Evolutionary conservation across 2,113 vertebrate species (phyloP), one percentile per base, ranked within the genome.

Genomic region (Mirounga angustirostris): DNA sequence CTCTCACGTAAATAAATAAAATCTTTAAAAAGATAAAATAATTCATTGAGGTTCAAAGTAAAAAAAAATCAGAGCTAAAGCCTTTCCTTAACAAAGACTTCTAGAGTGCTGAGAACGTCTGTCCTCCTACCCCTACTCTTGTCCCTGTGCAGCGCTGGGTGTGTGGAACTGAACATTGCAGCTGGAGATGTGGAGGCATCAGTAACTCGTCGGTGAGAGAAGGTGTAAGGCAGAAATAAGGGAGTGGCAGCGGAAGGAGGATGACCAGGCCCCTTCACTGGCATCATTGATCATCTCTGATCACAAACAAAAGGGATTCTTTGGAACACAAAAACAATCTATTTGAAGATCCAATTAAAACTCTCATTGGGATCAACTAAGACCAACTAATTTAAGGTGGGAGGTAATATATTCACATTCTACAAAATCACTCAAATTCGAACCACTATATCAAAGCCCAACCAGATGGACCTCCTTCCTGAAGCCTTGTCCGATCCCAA

Each of bases 131-230:
- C 13, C 13, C 0, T 10, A 56, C 82, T 3, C 19, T 33, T 14
- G 36, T 36, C 28, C 12, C 9, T 0, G 15, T 1, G 59, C 26
- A 3, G 30, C 1, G 18, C 19, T 0, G 5, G 46, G 40, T 16
- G 4, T 1, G 1, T 3, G 5, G 13, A 2, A 36, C 36, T 9
- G 9, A 33, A 30, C 0, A 52, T 0, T 2, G 2, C 0, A 19
- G 9, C n/a, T 1, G 78, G 11, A 78, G 33, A 56, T 0, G 30
- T 69, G 19, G 4, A 43, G 28, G 12, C 2, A 1, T 24, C 33
- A 2, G 19, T 30, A 4, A 1, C 7, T 10, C 52, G n/a, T 0
- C 0, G 12, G 6, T 1, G 1, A 5, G 65, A 15, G 89, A 11
- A 52, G 59, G 11, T 2, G 13, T 28, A 3, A 81, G 12, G 36